Conservation (phyloP, 1,140 invertebrate genomes). For the Anastrepha ludens region DNA sequence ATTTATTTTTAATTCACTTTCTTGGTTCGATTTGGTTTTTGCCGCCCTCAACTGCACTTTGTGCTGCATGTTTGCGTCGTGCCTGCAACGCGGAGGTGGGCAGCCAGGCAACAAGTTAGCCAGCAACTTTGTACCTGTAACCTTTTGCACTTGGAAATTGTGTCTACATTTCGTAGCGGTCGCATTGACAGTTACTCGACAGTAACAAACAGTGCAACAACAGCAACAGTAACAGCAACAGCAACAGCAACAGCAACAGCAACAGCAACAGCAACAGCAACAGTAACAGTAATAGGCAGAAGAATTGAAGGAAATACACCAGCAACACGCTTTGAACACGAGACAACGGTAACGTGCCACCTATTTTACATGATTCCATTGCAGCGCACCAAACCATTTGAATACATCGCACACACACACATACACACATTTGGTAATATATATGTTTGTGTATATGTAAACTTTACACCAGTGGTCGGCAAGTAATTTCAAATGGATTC, state of each 20-base stretch:
- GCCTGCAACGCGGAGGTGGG: background rate
- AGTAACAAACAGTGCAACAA: background rate
- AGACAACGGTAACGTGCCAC: slow-evolving; percentile 53
- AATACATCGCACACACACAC: background rate
- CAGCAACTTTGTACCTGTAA: slow-evolving; percentile 68
- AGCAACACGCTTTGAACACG: slow-evolving; percentile 53
- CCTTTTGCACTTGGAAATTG: slow-evolving; percentile 72
- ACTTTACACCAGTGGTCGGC: background rate
- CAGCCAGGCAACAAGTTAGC: background rate
- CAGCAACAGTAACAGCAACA: background rate
- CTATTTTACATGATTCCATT: slow-evolving; percentile 47
- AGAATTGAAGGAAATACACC: slow-evolving; percentile 31
- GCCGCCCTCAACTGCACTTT: background rate
- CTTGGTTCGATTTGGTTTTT: background rate
- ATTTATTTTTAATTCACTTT: slow-evolving; percentile 69
- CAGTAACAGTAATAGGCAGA: background rate
- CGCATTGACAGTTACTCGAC: slow-evolving; percentile 52
- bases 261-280: slow-evolving; percentile 7
- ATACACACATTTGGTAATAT: background rate
- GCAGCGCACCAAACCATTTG: background rate
- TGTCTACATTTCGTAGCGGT: slow-evolving; percentile 36
- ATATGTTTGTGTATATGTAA: background rate
- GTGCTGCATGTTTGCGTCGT: background rate
- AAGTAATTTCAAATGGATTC: background rate
- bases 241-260: slow-evolving; percentile 47